Percentiles rank a stretch among this genome's conserved stretches.
Conservation (phyloP, 2,113 vertebrate species). For the Dromiciops gliroides region DNA sequence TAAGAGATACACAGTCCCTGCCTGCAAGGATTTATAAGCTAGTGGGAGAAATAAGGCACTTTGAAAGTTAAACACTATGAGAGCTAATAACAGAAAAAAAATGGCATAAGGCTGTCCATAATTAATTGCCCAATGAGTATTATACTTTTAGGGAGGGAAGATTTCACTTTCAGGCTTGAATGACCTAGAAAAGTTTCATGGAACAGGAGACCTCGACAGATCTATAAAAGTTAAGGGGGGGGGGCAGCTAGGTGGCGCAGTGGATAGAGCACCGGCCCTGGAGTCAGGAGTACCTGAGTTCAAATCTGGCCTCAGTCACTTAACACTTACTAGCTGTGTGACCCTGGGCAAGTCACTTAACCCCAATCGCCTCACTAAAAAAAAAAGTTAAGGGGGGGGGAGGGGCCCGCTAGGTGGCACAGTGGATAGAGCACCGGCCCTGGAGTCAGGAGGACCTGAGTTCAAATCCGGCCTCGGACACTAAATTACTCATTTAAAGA, state of each 20-base stretch:
- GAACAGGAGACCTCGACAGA: background rate
- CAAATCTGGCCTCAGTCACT: too few relatives aligned
- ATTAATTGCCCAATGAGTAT: background rate
- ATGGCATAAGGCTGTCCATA: background rate
- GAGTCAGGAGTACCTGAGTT: too few relatives aligned
- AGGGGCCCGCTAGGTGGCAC: too few relatives aligned
- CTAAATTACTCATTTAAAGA: background rate
- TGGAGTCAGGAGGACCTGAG: too few relatives aligned
- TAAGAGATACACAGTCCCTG: slow-evolving; percentile 13
- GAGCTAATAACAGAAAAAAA: background rate
- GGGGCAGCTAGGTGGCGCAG: too few relatives aligned
- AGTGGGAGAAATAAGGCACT: background rate
- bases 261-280: too few relatives aligned
- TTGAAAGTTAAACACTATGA: slow-evolving; percentile 28
- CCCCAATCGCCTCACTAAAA: too few relatives aligned
- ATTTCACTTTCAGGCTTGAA: background rate
- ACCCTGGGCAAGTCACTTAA: too few relatives aligned
- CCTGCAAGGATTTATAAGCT: background rate
- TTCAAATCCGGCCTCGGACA: too few relatives aligned
- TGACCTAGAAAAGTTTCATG: background rate
- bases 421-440: too few relatives aligned
- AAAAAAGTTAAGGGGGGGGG: too few relatives aligned
- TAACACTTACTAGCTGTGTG: too few relatives aligned
- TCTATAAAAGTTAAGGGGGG: background rate
- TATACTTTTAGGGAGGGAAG: background rate